Conservation (phyloP, 2,888 invertebrate species). For the Osmoderma eremita region DNA sequence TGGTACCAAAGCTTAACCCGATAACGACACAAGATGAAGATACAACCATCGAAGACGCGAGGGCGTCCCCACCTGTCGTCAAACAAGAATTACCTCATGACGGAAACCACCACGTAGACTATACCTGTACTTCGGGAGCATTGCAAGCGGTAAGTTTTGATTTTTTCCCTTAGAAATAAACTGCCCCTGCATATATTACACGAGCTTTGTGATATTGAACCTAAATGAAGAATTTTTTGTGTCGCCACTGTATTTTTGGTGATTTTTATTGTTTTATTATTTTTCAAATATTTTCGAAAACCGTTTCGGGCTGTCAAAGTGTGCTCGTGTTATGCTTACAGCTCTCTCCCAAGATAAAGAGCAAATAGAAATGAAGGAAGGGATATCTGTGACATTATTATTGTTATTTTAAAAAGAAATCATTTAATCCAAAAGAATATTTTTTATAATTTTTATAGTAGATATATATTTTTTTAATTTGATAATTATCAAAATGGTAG, state of each 20-base stretch:
- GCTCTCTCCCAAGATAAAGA: conserved; percentile 50
- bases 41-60: conserved; percentile 66
- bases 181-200: no score
- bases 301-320: conserved; percentile 2
- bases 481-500: conserved; percentile 27
- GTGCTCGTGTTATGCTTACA: conserved; percentile 7
- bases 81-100: conserved; percentile 73
- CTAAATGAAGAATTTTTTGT: no score
- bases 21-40: conserved; percentile 67
- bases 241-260: no score
- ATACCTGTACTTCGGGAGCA: conserved; percentile 61
- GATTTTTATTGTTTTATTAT: no score
- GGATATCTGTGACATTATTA: conserved; percentile 49
- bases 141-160: conserved; percentile 62
- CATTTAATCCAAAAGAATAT: conserved; percentile 10
- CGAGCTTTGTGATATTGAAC: no score
- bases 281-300: no score
- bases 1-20: conserved; percentile 74
- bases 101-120: conserved; percentile 59
- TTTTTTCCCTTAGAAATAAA: no score
- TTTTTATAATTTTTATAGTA: no score
- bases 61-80: conserved; percentile 67
- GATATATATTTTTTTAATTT: conserved; percentile 2
- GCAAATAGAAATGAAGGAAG: conserved; percentile 55
- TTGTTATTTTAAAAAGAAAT: conserved; percentile 3